A percentile compares a stretch with the other conserved stretches of the same genome.
These are phyloP conservation scores for Notothenia rossii DNA, from an alignment of 2,113 vertebrate genomes.

Conservation along the genomic window DNA sequence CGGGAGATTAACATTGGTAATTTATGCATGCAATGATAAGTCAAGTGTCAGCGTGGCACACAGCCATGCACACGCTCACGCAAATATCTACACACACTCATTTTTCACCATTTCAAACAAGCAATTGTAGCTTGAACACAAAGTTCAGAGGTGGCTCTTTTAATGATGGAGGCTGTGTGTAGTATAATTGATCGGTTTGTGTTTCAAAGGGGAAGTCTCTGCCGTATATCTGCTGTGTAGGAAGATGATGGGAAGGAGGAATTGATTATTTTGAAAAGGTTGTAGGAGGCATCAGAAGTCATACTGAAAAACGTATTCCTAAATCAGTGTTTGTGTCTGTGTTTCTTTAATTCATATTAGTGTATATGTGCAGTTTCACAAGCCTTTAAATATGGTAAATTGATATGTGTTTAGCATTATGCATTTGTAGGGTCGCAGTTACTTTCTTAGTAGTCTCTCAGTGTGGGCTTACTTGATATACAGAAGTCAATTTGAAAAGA, in stretches of 20 bases:
- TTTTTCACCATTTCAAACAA: conserved; percentile 53
- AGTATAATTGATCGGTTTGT: conserved; percentile 49
- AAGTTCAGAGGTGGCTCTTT: conserved; percentile 55
- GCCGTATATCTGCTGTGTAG: conserved; percentile 32
- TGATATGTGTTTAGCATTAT: not conserved
- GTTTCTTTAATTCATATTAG: conserved; percentile 1
- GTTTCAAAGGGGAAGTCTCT: conserved; percentile 50
- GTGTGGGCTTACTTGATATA: conserved; percentile 22
- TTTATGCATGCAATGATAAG: conserved; percentile 65
- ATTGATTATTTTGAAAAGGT: conserved; percentile 64
- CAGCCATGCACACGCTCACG: conserved; percentile 16
- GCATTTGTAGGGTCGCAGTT: conserved; percentile 7
- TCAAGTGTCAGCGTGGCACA: conserved; percentile 57
- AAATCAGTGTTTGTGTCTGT: not conserved
- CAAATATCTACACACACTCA: conserved; percentile 21
- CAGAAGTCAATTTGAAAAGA: conserved; percentile 47
- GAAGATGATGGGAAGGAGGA: conserved; percentile 50
- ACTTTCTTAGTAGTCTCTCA: not conserved
- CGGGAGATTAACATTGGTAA: conserved; percentile 69
- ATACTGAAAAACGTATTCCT: conserved; percentile 30
- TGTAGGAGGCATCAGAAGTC: conserved; percentile 47
- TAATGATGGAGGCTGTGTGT: conserved; percentile 59
- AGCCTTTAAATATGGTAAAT: conserved; percentile 22
- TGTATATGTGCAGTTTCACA: not conserved
- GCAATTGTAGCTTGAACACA: conserved; percentile 42